Conservation (phyloP, 2,888 invertebrate genomes). For the Ctena decussata region DNA sequence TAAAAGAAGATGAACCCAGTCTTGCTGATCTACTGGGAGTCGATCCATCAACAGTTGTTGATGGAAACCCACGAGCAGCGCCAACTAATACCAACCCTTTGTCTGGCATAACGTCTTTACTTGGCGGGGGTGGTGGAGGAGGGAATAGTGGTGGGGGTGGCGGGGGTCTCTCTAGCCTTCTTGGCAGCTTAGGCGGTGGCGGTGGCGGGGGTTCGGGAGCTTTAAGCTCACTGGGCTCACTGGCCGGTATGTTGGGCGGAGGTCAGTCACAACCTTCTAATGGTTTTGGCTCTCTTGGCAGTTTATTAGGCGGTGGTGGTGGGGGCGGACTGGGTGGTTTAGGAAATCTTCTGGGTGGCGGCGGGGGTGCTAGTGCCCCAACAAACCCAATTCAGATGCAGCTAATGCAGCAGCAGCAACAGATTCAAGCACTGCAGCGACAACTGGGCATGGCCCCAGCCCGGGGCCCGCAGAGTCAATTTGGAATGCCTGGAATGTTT, state of each 20-base stretch:
- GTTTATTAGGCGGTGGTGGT: neutral
- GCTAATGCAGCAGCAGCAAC: conserved; percentile 41
- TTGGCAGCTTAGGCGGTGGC: neutral
- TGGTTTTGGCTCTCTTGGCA: conserved; percentile 5
- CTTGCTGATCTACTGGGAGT: conserved; percentile 62
- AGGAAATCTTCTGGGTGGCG: neutral
- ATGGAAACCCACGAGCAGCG: conserved; percentile 35
- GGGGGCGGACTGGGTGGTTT: conserved; percentile 18
- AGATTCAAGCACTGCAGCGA: conserved; percentile 44
- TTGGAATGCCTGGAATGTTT: conserved; percentile 45
- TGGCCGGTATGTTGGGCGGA: conserved; percentile 19
- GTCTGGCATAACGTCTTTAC: conserved; percentile 14
- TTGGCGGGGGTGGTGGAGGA: conserved; percentile 44
- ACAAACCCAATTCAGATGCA: conserved; percentile 21
- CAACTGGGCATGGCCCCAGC: conserved; percentile 17
- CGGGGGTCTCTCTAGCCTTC: neutral
- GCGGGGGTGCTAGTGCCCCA: neutral
- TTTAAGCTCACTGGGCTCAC: neutral
- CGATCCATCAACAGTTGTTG: conserved; percentile 56
- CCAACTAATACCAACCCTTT: conserved; percentile 40
- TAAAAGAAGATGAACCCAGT: conserved; percentile 42
- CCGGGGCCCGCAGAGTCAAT: neutral
- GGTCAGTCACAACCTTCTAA: neutral
- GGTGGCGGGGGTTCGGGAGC: neutral
- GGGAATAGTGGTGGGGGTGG: conserved; percentile 30